Base-by-base conservation (phyloP, 2,797 vertebrate genomes). In the Capromys pilorides region DNA sequence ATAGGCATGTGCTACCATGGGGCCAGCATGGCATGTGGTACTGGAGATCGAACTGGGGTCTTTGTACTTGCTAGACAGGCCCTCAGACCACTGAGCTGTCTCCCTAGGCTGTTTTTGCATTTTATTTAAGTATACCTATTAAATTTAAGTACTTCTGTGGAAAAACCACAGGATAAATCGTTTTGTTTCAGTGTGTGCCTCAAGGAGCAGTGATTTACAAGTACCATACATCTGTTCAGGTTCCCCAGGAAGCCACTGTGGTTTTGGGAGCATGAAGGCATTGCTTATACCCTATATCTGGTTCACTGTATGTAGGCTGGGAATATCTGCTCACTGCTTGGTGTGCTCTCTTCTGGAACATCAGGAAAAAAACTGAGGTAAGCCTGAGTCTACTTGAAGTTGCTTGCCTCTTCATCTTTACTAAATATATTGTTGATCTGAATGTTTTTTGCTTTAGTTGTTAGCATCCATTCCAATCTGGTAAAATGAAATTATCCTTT, bases 401-500 rank as follows among this genome's bases (percentile, higher is more conserved):
- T 59, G 22, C 39, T 90, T 95, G 41, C 75, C 21, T 86, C 75
- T 94, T 83, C 57, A 64, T 93, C 94, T 95, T 90, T 87, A 83
- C 22, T 94, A 90, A 80, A 79, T 86, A 54, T 41, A 79, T 69
- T 41, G 41, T 93, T 84, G 95, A 82, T 51, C 49, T 86, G 83
- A 85, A 18, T 69, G 1, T 79, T 80, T 88, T 92, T 96, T 66
- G 24, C 73, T 67, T 33, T 85, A 73, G 85, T 83, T 93, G 24
- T 88, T 94, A 81, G 78, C 54, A 86, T 94, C 39, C 39, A 54
- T 87, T 92, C 39, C 62, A 69, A 85, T 69, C 49, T 85, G 86
- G 36, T 88, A 96, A 91, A 96, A 86, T 90, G 54, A 86, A 91
- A 79, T 90, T 96, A 31, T 69, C 45, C 49, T 95, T 88, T 89